A percentile compares a stretch with the other conserved stretches of the same genome.
These are phyloP conservation scores for Chloroceryle amazona DNA, from an alignment of 2,797 vertebrate species.

Conservation along the genomic window DNA sequence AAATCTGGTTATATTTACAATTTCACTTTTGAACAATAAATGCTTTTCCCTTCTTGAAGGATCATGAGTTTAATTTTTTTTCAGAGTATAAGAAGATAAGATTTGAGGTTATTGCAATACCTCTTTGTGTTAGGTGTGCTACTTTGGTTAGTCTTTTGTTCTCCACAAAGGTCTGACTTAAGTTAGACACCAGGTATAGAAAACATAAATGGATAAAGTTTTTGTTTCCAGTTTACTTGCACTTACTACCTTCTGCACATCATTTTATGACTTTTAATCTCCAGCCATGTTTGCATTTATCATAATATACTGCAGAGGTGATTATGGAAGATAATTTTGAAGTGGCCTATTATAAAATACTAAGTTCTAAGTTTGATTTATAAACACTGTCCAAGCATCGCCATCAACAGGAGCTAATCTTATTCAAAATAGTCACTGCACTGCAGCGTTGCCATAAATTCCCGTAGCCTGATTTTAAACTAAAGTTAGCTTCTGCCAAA, in stretches of 20 bases:
- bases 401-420: slow-evolving; percentile 77
- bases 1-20: not conserved
- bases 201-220: not conserved
- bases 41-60: not conserved
- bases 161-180: not conserved
- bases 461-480: slow-evolving; percentile 77
- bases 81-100: not conserved
- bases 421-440: slow-evolving; percentile 79
- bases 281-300: slow-evolving; percentile 63
- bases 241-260: slow-evolving; percentile 58
- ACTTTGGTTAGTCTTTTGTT: not conserved
- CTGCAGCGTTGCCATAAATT: slow-evolving; percentile 78
- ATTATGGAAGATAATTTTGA: slow-evolving; percentile 63
- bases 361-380: slow-evolving; percentile 75
- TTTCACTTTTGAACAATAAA: not conserved
- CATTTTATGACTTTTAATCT: slow-evolving; percentile 72
- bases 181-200: not conserved
- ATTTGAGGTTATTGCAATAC: not conserved
- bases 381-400: slow-evolving; percentile 63
- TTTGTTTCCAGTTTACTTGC: slow-evolving; percentile 47
- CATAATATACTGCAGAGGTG: slow-evolving; percentile 70
- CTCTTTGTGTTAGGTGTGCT: not conserved
- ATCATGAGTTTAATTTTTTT: not conserved
- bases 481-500: slow-evolving; percentile 80
- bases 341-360: slow-evolving; percentile 73